phyloP scores from a whole-genome alignment of 2,888 invertebrate species.

The Macrophya annulata region DNA sequence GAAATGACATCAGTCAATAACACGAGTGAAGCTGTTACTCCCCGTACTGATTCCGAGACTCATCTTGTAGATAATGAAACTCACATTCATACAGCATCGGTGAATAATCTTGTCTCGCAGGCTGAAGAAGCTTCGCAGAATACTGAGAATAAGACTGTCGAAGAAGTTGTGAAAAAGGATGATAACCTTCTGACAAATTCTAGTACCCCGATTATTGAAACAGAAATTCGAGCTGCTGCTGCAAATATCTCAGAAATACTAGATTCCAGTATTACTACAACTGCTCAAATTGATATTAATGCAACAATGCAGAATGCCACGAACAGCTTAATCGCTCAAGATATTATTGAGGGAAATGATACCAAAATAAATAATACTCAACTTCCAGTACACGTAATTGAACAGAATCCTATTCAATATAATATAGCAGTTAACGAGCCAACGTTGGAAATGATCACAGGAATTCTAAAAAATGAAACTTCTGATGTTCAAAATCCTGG shows the following conservation, averaged over 20 bases:
- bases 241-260: not conserved
- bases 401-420: not conserved
- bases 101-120: slow-evolving; percentile 59
- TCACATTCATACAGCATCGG: slow-evolving; percentile 32
- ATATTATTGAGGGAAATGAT: not conserved
- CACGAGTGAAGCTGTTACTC: slow-evolving; percentile 15
- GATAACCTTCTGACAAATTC: not conserved
- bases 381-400: not conserved
- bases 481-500: slow-evolving; percentile 34
- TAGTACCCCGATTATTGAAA: not conserved
- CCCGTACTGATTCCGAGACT: slow-evolving; percentile 29
- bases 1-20: slow-evolving; percentile 60
- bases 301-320: not conserved
- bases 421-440: not conserved
- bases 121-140: slow-evolving; percentile 56
- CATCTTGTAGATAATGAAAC: slow-evolving; percentile 34
- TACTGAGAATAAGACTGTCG: slow-evolving; percentile 23
- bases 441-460: not conserved
- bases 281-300: not conserved
- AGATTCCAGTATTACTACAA: not conserved
- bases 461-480: not conserved
- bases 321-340: not conserved
- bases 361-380: slow-evolving; percentile 3
- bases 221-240: slow-evolving; percentile 3
- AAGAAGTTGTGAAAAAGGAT: not conserved